Base-by-base conservation (phyloP, 2,888 invertebrate genomes). In the Agrochola lychnidis region DNA sequence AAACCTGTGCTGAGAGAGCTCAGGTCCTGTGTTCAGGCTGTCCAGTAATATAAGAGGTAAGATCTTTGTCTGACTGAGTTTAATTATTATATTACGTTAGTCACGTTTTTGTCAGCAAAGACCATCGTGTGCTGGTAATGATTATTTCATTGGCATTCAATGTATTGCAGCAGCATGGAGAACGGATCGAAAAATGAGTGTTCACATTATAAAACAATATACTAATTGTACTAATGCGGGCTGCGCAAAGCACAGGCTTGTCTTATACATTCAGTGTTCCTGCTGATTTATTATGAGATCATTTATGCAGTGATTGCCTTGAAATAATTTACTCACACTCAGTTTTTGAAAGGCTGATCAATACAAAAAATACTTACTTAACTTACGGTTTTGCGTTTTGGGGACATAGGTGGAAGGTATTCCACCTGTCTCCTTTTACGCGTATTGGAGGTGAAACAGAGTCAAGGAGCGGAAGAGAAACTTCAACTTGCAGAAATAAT, bases 21-120 rank as follows among this genome's bases (percentile, higher is more conserved):
- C 67, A 56, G 61, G 12, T 25, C 42, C n/a, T 42, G 56, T n/a
- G 51, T 16, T 25, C 51, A 16, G 40, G 25, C 42, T 36, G 48
- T 10, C n/a, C 30, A 36, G 51, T 57, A 40, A 16, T 56, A 72
- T 57, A 48, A 36, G 61, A 70, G 79, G 82, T 82, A 76, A 70
- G 70, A 53, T 53, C 10, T 48, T 25, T 57, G 48, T 63, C 2
- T 36, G 5, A 51, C 9, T 56, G 22, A n/a, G 1, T 45, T 69
- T n/a, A 25, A 25, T 59, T 48, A 73, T 25, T 36, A 3, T 19
- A 16, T 59, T 19, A 22, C 22, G 25, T 66, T 22, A 6, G 16
- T 51, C 5, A 42, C 6, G 5, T 10, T 51, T 67, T 14, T 51
- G 51, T 36, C 36, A 36, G 67, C 22, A n/a, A 51, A 67, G n/a